Evolutionary conservation across 92 coral and sea anemone species (phyloP).

Genomic region (Porites rus): DNA sequence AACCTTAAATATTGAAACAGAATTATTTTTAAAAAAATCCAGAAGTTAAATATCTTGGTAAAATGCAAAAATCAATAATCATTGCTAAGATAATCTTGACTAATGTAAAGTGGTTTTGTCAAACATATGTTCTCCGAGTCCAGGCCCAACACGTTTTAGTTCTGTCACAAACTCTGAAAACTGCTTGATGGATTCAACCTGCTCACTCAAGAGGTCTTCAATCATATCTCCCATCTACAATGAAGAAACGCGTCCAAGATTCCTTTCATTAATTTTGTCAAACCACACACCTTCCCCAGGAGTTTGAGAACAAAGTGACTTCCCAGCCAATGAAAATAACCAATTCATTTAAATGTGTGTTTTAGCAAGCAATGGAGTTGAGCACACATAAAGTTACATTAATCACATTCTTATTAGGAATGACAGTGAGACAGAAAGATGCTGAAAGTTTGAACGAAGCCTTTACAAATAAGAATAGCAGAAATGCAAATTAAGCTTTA

Average conservation of each 20-base stretch:
- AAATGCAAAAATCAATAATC: constrained; percentile 7
- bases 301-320: neutral
- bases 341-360: no score
- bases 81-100: constrained; percentile 7
- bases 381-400: no score
- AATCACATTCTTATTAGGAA: no score
- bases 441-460: no score
- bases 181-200: constrained; percentile 88
- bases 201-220: constrained; percentile 80
- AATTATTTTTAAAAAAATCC: no score
- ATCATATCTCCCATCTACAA: constrained; percentile 80
- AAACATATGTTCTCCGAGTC: constrained; percentile 87
- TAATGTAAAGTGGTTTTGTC: constrained; percentile 82
- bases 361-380: no score
- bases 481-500: no score
- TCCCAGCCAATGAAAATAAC: neutral
- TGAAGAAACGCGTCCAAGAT: neutral
- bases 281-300: neutral
- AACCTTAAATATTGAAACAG: no score
- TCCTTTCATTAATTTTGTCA: neutral
- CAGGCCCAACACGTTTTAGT: constrained; percentile 84
- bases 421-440: no score
- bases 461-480: no score
- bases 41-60: neutral
- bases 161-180: constrained; percentile 58